Base-by-base conservation (phyloP, 2,113 vertebrate genomes). In the Macquaria ambigua region DNA sequence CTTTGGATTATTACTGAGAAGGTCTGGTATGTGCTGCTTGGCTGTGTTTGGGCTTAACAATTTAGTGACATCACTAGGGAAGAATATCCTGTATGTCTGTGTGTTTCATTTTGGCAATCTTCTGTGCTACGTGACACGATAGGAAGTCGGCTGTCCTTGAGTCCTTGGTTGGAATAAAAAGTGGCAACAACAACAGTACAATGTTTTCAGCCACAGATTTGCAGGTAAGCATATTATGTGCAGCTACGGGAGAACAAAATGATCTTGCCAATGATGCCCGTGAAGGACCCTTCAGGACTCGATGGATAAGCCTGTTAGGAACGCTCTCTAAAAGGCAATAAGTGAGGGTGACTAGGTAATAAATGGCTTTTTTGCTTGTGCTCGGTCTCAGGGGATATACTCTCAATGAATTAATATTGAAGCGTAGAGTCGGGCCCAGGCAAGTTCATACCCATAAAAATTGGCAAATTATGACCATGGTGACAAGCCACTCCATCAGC, bases 401-500 rank as follows among this genome's bases (percentile, higher is more conserved):
- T 92, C 85, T 89, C 91, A 81, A 93, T 94, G 84, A 95, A 94
- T 95, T 95, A 92, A 95, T 93, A 94, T 86, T 87, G 89, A 92
- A 91, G 90, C 28, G 8, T 79, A 46, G 87, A 83, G 82, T 89
- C 75, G 18, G 79, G 82, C 79, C 80, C 16, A 20, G 64, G 92
- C 84, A 82, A 88, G 90, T 93, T 94, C 90, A 94, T 92, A 93
- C 89, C 92, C 89, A 86, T 89, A 94, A 89, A 95, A 95, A 95
- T 93, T 91, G 86, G 90, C 90, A 95, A 95, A 94, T 95, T 95
- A 96, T 91, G 93, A 84, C 80, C 83, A 67, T 21, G 81, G 64
- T 95, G 94, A 95, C 93, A 91, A 90, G 88, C 85, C 81, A 74
- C 87, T 96, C 94, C 90, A 93, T 95, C 94, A 95, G 70, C 69